Evolutionary conservation across 1,140 invertebrate species (phyloP), one percentile per base, ranked within the genome.

Genomic region (Halesus radiatus): DNA sequence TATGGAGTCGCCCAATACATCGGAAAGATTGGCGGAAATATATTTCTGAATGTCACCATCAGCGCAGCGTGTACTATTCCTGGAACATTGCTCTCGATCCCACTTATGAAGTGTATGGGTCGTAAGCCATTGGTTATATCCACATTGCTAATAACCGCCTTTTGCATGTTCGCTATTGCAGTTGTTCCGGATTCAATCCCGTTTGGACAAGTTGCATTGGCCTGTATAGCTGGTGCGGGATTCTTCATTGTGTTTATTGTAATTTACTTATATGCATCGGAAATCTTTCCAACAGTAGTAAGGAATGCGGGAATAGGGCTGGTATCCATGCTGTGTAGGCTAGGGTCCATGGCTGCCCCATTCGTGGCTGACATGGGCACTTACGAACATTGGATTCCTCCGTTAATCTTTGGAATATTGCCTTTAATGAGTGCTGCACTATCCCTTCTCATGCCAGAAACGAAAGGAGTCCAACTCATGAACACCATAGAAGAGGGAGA

Each of bases 401-500:
- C 95, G 0, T 84, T 93, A 0, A 89, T 92, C 32, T 95, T 95
- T 87, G 94, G 94, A 5, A 83, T 91, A 3, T 81, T 93, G 10
- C 91, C 94, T 7, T 83, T 95, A 1, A 84, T 94, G 16, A 93
- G 92, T 52, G 93, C 92, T 10, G 82, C 90, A 22, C 86, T 95
- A 16, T 92, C 93, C 45, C 85, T 94, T 5, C 84, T 93, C 18
- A 88, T 96, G 62, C 94, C 94, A 0, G 94, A 97, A 90, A 97
- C 96, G 0, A 90, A 93, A 75, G 93, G 93, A 10, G 90, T 90
- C 83, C 91, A 92, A 58, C 85, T 97, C 53, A 94, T 95, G 29
- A 95, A 96, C 80, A 96, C 94, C 0, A 88, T 96, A 37, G 93
- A 95, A 85, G 94, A 96, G 84, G 94, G 94, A 50, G 94, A 96